Base-by-base conservation (phyloP, 1,140 invertebrate genomes). In the Sitophilus oryzae region DNA sequence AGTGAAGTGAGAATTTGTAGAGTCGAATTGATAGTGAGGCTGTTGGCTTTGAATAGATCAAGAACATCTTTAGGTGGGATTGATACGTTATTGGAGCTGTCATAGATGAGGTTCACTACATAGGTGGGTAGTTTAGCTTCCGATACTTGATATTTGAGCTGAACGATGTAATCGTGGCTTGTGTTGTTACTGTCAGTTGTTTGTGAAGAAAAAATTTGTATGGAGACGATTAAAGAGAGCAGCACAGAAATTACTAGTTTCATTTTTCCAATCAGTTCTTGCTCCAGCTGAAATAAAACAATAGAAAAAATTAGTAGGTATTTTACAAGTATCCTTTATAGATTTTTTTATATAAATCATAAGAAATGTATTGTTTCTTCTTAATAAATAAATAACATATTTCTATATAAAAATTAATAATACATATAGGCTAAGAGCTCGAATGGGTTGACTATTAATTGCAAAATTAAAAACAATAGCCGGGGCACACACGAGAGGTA, bases 51-150 rank as follows among this genome's bases (percentile, higher is more conserved):
- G 20, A 23, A 54, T 3, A 54, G 30, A n/a, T 41, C 44, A 5
- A 54, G 18, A 23, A 54, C 19, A 14, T 22, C 22, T 14, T 38
- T 5, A 20, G 52, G 15, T 16, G 52, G 15, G 6, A 47, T 22
- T 11, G n/a, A 14, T 19, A 38, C n/a, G n/a, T 47, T 20, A 10
- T 16, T 3, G 2, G 34, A 16, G 4, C 36, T 10, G 16, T 37
- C 35, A 14, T 54, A 54, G 9, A 54, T 47, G 5, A 41, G 15
- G 3, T 23, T n/a, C 5, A 54, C 18, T 9, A 54, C 1, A 14
- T 54, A 54, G 3, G 23, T 47, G 4, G 52, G 52, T 1, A 54
- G 20, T 25, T 10, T 25, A 9, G 19, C 10, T 38, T 54, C 44
- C 21, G 23, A 37, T 11, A 54, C 30, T 20, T 25, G 30, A 15